phyloP scores from a whole-genome alignment of 2,797 vertebrate species.

The Enteromius fasciolatus region DNA sequence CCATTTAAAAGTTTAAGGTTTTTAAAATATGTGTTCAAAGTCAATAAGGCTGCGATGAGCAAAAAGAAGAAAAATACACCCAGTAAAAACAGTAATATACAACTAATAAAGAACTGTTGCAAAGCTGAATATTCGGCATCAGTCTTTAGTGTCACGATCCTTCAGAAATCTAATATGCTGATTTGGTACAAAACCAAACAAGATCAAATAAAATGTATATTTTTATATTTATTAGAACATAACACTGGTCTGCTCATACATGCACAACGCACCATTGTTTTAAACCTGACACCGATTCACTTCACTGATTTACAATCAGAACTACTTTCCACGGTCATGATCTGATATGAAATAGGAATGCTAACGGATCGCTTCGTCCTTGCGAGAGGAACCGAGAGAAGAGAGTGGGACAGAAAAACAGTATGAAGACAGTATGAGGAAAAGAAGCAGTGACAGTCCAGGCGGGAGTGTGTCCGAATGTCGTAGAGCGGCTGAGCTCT shows the following conservation, averaged over 20 bases:
- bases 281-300: background rate
- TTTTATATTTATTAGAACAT: background rate
- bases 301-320: background rate
- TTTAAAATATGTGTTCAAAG: background rate
- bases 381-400: background rate
- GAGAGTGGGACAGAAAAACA: background rate
- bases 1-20: background rate
- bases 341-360: background rate
- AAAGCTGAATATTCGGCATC: background rate
- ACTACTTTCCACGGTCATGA: background rate
- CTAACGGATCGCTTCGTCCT: background rate
- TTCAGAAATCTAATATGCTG: background rate
- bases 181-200: background rate
- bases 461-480: background rate
- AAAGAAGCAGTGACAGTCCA: background rate
- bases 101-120: background rate
- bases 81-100: background rate
- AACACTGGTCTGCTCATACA: background rate
- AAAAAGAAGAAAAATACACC: too few species aligned
- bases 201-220: background rate
- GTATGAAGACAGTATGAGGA: background rate
- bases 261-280: background rate
- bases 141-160: background rate
- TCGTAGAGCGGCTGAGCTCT: slow-evolving; percentile 30
- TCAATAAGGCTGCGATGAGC: background rate